Evolutionary conservation across 2,113 vertebrate genomes (phyloP).

Genomic region (Engraulis encrasicolus): DNA sequence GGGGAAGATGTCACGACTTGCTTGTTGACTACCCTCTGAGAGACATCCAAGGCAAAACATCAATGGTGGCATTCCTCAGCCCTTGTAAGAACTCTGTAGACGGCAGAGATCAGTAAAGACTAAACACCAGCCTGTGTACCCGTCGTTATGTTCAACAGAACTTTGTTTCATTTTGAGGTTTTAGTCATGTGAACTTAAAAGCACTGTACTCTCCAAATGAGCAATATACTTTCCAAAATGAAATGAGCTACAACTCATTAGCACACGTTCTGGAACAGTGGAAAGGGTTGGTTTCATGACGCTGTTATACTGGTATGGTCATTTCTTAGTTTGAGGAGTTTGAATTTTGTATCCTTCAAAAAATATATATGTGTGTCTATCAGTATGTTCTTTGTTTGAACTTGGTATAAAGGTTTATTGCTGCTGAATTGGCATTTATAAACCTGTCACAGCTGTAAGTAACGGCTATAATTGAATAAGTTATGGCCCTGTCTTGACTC

Average conservation of each 20-base stretch:
- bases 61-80: constrained; percentile 40
- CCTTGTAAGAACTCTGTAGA: constrained; percentile 13
- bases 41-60: constrained; percentile 43
- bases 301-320: background rate
- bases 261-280: background rate
- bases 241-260: background rate
- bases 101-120: constrained; percentile 11
- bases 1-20: constrained; percentile 58
- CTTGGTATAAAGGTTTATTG: background rate
- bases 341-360: background rate
- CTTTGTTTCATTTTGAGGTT: background rate
- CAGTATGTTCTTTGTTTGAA: background rate
- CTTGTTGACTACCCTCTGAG: constrained; percentile 46
- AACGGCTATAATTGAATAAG: background rate
- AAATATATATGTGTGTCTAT: background rate
- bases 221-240: background rate
- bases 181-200: background rate
- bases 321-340: background rate
- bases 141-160: background rate
- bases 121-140: background rate
- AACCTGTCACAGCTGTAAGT: constrained; percentile 9
- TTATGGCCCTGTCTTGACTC: constrained; percentile 4
- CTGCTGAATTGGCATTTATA: constrained; percentile 9
- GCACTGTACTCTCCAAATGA: no score
- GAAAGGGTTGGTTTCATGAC: background rate